A percentile compares a stretch with the other conserved stretches of the same genome.
phyloP scores from a whole-genome alignment of 1,140 invertebrate species.

The Ostrea edulis region DNA sequence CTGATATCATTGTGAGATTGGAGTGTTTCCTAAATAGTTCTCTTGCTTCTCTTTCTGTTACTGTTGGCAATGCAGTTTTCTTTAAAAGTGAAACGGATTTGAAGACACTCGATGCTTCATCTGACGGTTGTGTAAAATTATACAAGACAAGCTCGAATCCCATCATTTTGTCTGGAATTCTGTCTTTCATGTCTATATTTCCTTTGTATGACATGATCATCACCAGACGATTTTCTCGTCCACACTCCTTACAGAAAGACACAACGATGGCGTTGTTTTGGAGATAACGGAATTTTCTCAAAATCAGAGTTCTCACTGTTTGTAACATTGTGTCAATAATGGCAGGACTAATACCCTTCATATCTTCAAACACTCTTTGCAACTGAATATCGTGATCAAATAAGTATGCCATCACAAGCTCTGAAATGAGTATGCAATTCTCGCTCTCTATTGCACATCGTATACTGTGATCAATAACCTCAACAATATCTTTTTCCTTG shows the following conservation, averaged over 20 bases:
- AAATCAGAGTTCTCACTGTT: neutral
- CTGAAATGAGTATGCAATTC: too few relatives aligned
- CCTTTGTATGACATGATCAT: neutral
- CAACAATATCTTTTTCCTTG: neutral
- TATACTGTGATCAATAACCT: neutral
- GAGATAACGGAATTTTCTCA: neutral
- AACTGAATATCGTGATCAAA: neutral
- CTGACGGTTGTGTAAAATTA: neutral
- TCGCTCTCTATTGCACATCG: neutral
- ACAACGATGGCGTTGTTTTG: neutral
- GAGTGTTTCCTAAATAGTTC: neutral
- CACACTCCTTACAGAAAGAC: too few relatives aligned
- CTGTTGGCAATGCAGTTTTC: neutral
- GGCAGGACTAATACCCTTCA: too few relatives aligned
- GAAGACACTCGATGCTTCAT: neutral
- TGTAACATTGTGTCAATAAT: neutral
- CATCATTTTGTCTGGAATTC: neutral
- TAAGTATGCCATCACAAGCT: neutral
- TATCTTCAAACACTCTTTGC: neutral
- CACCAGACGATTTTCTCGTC: neutral
- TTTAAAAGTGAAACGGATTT: neutral
- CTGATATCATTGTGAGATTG: too few relatives aligned
- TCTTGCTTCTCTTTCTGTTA: neutral
- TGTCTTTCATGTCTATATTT: neutral
- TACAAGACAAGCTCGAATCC: neutral